Base-by-base conservation (phyloP, 2,888 invertebrate genomes). In the Phengaris alcon region DNA sequence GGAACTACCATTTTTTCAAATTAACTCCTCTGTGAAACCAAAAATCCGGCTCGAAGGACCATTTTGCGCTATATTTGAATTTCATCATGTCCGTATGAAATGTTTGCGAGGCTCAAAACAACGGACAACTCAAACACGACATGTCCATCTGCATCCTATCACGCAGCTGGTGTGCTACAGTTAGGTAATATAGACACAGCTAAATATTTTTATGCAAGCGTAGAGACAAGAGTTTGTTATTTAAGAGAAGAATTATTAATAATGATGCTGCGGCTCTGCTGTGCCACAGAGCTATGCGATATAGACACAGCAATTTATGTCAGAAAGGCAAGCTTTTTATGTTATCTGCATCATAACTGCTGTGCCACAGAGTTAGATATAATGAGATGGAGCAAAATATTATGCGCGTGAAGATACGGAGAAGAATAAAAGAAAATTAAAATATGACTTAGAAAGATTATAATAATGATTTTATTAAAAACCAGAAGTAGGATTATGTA, bases 11-110 rank as follows among this genome's bases (percentile, higher is more conserved):
- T 46, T n/a, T n/a, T 69, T 44, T 48, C n/a, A 69, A 69, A 69
- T n/a, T 9, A 64, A 44, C 68, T 46, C 15, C 13, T 6, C 46
- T 46, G 2, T 8, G 10, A 59, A 59, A 35, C 10, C 46, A 3
- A 13, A 68, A 44, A 46, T 68, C 68, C 68, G 68, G 68, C 68
- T 68, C 68, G 68, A 0, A 68, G 68, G 68, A 68, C 68, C 68
- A 68, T 46, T 46, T 68, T 46, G 35, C 15, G 15, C 15, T 8
- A 59, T 68, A 8, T 46, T 68, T 68, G 68, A 46, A 46, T 68
- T 68, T 46, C 68, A 68, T 68, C 59, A 59, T 6, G 59, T 22
- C 59, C 59, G 22, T 10, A 22, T 22, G 59, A 22, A 59, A 6
- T 59, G 59, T 59, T 57, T 57, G 22, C 59, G 22, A n/a, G 22